phyloP scores from a whole-genome alignment of 1,140 invertebrate genomes.

The Lineus longissimus region DNA sequence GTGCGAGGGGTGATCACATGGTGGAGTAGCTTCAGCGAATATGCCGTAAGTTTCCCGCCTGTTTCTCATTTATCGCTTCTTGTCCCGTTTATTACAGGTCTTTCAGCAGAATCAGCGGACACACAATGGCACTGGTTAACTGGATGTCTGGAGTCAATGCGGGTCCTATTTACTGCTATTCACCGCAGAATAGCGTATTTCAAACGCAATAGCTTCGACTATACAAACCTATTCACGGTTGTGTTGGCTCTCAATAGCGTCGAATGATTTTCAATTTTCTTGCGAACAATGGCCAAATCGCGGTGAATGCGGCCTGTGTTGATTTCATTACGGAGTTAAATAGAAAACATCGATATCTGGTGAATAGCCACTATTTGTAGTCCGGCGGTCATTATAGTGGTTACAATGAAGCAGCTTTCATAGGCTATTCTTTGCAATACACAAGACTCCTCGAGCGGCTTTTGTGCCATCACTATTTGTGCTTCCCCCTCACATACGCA shows the following conservation, averaged over 20 bases:
- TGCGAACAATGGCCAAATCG: slow-evolving; percentile 41
- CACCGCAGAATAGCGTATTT: neutral
- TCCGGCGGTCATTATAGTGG: slow-evolving; percentile 46
- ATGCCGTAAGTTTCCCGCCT: too few species aligned
- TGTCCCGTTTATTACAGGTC: slow-evolving; percentile 5
- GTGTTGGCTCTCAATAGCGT: slow-evolving; percentile 22
- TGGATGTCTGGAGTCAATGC: slow-evolving; percentile 1
- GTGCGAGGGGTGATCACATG: too few species aligned
- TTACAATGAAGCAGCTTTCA: slow-evolving; percentile 36
- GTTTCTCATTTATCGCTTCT: neutral
- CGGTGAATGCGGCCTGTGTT: slow-evolving; percentile 36
- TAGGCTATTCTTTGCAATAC: slow-evolving; percentile 48
- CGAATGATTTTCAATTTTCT: slow-evolving; percentile 52
- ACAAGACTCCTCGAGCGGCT: slow-evolving; percentile 21
- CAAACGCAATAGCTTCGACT: neutral
- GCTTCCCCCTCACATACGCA: slow-evolving; percentile 56
- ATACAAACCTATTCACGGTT: slow-evolving; percentile 2
- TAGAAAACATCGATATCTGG: slow-evolving; percentile 35
- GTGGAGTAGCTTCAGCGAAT: too few species aligned
- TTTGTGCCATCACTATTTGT: slow-evolving; percentile 28
- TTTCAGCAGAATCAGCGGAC: neutral
- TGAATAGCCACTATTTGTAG: slow-evolving; percentile 46
- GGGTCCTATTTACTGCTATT: slow-evolving; percentile 2
- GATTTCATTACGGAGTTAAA: slow-evolving; percentile 45
- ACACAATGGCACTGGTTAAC: neutral